Evolutionary conservation across 2,113 vertebrate species (phyloP).

Genomic region (Chinchilla lanigera): DNA sequence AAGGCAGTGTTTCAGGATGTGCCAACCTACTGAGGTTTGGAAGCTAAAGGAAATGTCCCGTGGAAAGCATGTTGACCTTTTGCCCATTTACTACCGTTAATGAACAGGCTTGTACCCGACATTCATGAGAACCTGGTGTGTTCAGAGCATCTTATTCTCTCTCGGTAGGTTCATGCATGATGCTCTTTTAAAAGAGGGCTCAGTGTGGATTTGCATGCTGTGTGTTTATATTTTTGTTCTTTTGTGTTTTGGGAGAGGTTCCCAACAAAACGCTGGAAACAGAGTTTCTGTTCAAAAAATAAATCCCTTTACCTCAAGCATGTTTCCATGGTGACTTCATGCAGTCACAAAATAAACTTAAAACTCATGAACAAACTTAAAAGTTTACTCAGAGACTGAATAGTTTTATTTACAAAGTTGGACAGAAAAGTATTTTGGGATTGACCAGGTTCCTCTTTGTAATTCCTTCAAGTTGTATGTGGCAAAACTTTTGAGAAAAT

Average conservation of each 20-base stretch:
- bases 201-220: background rate
- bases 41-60: background rate
- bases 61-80: background rate
- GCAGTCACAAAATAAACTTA: background rate
- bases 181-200: background rate
- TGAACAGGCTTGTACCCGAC: background rate
- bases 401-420: constrained; percentile 23
- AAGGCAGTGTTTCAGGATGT: background rate
- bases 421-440: constrained; percentile 11
- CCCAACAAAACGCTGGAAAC: background rate
- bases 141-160: background rate
- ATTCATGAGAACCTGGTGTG: too few relatives aligned
- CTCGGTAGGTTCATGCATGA: background rate
- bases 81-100: background rate
- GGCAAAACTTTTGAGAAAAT: background rate
- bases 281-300: constrained; percentile 6
- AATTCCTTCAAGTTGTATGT: background rate
- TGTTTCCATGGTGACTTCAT: background rate
- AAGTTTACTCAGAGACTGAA: background rate
- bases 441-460: background rate
- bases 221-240: background rate
- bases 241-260: background rate
- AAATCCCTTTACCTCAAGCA: background rate
- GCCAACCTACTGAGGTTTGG: background rate
- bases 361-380: background rate